Conservation (phyloP, 2,113 vertebrate genomes). For the Puffinus mauretanicus region DNA sequence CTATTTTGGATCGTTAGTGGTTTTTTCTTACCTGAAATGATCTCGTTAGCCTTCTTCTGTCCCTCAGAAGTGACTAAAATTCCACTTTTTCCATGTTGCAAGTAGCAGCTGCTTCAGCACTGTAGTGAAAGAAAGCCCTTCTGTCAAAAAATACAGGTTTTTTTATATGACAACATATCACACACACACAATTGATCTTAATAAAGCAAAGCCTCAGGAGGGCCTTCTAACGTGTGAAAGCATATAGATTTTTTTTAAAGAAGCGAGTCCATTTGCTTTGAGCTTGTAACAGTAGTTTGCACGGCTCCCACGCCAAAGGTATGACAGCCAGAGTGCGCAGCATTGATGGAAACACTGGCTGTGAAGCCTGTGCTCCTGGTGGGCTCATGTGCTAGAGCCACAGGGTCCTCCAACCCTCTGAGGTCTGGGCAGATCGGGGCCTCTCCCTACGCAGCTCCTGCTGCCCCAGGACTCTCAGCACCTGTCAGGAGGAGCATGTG, state of each 20-base stretch:
- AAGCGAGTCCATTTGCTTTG: background rate
- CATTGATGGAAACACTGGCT: background rate
- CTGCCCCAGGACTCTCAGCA: background rate
- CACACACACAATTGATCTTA: background rate
- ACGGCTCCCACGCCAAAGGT: fast-evolving
- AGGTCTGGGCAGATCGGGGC: background rate
- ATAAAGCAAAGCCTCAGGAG: background rate
- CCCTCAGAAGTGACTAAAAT: background rate
- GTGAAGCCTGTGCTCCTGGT: background rate
- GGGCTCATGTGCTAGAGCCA: background rate
- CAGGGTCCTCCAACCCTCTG: background rate
- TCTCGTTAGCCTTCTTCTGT: background rate
- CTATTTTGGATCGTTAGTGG: background rate
- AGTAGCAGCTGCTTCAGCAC: background rate
- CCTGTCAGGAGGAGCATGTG: background rate
- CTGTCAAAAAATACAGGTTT: background rate
- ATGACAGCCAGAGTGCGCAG: fast-evolving
- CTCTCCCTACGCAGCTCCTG: background rate
- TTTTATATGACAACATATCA: background rate
- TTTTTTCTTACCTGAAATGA: background rate
- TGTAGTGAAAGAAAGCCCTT: background rate
- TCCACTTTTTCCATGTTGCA: background rate
- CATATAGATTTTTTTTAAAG: background rate
- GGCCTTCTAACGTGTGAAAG: background rate
- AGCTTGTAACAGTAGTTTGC: background rate